phyloP scores from a whole-genome alignment of 2,113 vertebrate genomes.

The Benitochromis conjunctus region DNA sequence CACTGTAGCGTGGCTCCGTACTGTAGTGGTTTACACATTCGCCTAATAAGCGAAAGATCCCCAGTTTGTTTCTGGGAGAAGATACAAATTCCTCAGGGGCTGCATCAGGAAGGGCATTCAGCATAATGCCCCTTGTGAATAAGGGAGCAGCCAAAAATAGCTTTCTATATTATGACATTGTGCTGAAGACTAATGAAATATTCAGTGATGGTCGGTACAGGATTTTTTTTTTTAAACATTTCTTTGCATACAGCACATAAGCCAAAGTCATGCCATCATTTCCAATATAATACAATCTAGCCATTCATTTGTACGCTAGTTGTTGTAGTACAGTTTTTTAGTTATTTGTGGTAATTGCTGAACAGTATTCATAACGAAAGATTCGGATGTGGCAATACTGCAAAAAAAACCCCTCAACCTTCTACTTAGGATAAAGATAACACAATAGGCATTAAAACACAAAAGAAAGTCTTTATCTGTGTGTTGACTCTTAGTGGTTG shows the following conservation, averaged over 20 bases:
- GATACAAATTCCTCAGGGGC: background rate
- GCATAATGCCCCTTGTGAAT: background rate
- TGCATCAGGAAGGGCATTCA: background rate
- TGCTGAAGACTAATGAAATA: constrained; percentile 32
- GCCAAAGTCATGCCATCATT: background rate
- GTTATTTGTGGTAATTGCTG: background rate
- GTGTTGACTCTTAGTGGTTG: background rate
- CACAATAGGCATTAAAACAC: constrained; percentile 2
- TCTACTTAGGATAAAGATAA: background rate
- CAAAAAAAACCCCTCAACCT: background rate
- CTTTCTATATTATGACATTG: background rate
- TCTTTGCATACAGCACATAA: constrained; percentile 19
- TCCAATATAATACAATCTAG: background rate
- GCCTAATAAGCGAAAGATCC: background rate
- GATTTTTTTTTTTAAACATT: background rate
- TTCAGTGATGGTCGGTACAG: background rate
- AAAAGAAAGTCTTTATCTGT: background rate
- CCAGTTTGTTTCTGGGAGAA: background rate
- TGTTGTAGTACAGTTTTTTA: background rate
- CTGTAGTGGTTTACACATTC: background rate
- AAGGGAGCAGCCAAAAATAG: background rate
- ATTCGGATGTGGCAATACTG: background rate
- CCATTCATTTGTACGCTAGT: background rate
- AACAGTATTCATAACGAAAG: background rate
- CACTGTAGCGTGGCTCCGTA: background rate